Conservation (phyloP, 2,113 vertebrate genomes). For the Sinocyclocheilus maitianheensis region DNA sequence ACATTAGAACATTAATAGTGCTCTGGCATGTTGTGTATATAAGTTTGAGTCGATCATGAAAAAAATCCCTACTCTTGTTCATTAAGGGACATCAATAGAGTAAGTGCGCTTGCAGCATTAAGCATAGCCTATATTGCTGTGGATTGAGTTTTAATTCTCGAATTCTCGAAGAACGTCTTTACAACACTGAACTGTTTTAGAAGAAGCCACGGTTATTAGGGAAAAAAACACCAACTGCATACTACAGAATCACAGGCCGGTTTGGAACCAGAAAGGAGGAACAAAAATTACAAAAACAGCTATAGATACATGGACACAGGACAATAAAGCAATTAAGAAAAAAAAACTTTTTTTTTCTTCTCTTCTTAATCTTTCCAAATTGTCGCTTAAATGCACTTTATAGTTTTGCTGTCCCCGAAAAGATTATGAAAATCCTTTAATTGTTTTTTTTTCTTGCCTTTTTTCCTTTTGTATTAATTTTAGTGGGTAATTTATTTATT, state of each 20-base stretch:
- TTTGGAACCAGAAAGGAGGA: slow-evolving; percentile 95
- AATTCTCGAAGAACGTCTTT: slow-evolving; percentile 98
- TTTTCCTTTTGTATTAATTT: slow-evolving; percentile 53
- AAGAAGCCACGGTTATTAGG: slow-evolving; percentile 91
- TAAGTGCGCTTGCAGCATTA: slow-evolving; percentile 96
- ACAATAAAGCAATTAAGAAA: slow-evolving; percentile 91
- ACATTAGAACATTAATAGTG: slow-evolving; percentile 53
- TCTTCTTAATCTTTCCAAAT: slow-evolving; percentile 79
- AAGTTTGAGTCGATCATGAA: slow-evolving; percentile 61
- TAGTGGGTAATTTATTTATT: slow-evolving; percentile 76
- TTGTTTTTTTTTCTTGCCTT: slow-evolving; percentile 66
- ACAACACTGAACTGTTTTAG: slow-evolving; percentile 80
- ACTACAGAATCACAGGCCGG: slow-evolving; percentile 99
- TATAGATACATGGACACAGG: slow-evolving; percentile 99
- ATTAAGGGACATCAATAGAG: slow-evolving; percentile 69
- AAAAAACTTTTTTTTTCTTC: slow-evolving; percentile 83
- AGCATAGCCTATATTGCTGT: slow-evolving; percentile 91
- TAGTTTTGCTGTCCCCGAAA: slow-evolving; percentile 84
- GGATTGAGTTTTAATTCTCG: slow-evolving; percentile 98
- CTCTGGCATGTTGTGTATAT: slow-evolving; percentile 53
- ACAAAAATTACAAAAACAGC: slow-evolving; percentile 85
- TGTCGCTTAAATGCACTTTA: slow-evolving; percentile 93
- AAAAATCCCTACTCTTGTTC: slow-evolving; percentile 62
- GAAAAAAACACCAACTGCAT: slow-evolving; percentile 73
- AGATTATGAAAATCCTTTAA: slow-evolving; percentile 79